phyloP scores from a whole-genome alignment of 1,140 invertebrate species.

The Scaptomyza pallida region DNA sequence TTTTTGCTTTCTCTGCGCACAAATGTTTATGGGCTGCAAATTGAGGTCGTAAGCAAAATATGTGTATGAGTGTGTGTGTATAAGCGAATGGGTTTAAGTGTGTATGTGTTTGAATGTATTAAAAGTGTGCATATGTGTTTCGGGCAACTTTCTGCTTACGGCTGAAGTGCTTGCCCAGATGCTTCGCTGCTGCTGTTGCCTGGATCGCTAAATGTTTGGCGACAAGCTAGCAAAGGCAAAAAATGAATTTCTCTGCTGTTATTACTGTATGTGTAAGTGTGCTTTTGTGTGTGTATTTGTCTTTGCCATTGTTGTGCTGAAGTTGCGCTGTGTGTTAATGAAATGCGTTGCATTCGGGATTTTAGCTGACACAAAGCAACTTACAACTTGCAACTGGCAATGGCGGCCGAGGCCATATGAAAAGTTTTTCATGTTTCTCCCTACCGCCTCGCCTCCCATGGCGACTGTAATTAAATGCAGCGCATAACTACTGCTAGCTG shows the following conservation, averaged over 20 bases:
- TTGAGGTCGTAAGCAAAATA: constrained; percentile 66
- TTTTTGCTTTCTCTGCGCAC: constrained; percentile 49
- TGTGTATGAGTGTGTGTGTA: constrained; percentile 9
- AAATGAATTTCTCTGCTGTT: constrained; percentile 55
- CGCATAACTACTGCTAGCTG: constrained; percentile 68
- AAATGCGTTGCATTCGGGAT: constrained; percentile 75
- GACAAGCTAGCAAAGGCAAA: constrained; percentile 48
- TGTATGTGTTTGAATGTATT: constrained; percentile 8
- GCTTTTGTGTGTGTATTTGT: constrained; percentile 33
- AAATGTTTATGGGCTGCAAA: constrained; percentile 69
- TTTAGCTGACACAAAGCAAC: constrained; percentile 66
- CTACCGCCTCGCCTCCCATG: background rate
- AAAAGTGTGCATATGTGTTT: constrained; percentile 16
- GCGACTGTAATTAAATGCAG: constrained; percentile 79
- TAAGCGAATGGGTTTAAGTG: too few species aligned
- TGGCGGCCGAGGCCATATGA: constrained; percentile 51
- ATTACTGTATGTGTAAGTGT: constrained; percentile 36
- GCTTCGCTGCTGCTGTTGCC: constrained; percentile 36
- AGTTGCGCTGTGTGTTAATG: constrained; percentile 79
- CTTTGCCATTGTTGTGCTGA: constrained; percentile 66
- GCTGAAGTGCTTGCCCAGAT: constrained; percentile 58
- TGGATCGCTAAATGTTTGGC: constrained; percentile 62
- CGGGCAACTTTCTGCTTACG: constrained; percentile 69
- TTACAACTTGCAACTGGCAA: constrained; percentile 21
- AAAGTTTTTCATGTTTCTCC: constrained; percentile 46